phyloP scores from a whole-genome alignment of 2,888 invertebrate species.

The Polylopha cassiicola region DNA sequence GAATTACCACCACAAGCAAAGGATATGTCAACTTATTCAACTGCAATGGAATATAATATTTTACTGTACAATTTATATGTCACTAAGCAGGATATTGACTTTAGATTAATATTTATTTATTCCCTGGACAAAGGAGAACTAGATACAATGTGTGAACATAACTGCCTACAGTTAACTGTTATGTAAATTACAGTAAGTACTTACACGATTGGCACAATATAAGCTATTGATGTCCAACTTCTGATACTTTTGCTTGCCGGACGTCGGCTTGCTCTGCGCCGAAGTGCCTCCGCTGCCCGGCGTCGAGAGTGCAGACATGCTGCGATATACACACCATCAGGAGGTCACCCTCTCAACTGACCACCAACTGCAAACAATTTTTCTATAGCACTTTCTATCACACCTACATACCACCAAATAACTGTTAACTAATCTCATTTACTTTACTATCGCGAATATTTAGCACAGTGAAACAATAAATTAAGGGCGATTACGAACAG shows the following conservation, averaged over 20 bases:
- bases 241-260: constrained; percentile 95
- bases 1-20: constrained; percentile 19
- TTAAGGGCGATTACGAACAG: too few relatives aligned
- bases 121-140: too few relatives aligned
- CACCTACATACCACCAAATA: constrained; percentile 25
- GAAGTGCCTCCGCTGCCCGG: constrained; percentile 80
- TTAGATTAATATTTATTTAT: too few relatives aligned
- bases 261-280: constrained; percentile 77
- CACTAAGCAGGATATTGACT: constrained; percentile 8
- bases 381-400: constrained; percentile 34
- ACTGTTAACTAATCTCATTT: constrained; percentile 13
- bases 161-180: too few relatives aligned
- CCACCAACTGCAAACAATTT: constrained; percentile 69
- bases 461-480: constrained; percentile 8
- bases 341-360: constrained; percentile 70
- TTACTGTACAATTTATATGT: constrained; percentile 6
- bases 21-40: constrained; percentile 37
- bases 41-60: constrained; percentile 26
- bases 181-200: too few relatives aligned
- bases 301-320: constrained; percentile 97
- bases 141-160: too few relatives aligned
- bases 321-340: constrained; percentile 95
- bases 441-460: constrained; percentile 1
- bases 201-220: constrained; percentile 91
- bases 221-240: constrained; percentile 98